Conservation (phyloP, 2,888 invertebrate genomes). For the Mimumesa dahlbomi region DNA sequence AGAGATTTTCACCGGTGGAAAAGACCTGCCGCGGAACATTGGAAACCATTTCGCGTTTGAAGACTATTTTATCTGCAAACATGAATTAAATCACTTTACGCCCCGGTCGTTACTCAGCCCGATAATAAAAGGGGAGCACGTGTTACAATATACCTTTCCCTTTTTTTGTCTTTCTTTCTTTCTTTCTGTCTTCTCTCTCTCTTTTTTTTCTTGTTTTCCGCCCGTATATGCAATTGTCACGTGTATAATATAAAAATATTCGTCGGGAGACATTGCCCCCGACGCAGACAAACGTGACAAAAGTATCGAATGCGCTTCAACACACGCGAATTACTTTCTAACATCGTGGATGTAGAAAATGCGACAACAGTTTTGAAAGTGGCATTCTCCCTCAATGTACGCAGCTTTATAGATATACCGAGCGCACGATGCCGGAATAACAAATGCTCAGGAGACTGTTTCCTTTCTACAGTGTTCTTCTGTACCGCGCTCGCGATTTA, state of each 20-base stretch:
- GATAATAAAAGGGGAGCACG: background rate
- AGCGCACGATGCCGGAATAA: conserved; percentile 61
- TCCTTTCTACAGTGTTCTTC: conserved; percentile 48
- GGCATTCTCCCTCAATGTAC: conserved; percentile 53
- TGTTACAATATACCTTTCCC: background rate
- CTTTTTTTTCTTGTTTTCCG: no score
- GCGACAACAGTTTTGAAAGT: conserved; percentile 62
- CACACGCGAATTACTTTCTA: conserved; percentile 47
- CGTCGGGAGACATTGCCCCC: background rate
- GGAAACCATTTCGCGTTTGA: no score
- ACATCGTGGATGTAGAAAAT: conserved; percentile 39
- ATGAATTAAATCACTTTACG: background rate
- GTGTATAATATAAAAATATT: conserved; percentile 26
- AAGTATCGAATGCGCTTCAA: conserved; percentile 38
- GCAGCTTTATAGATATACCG: conserved; percentile 64
- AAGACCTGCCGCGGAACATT: no score
- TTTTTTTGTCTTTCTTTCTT: background rate
- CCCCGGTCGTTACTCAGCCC: background rate
- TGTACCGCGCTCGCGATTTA: conserved; percentile 60
- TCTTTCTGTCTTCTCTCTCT: background rate
- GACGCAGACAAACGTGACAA: conserved; percentile 5
- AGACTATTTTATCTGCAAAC: no score
- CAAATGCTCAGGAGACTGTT: conserved; percentile 62
- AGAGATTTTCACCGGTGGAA: no score
- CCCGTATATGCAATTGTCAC: conserved; percentile 2